Evolutionary conservation across 2,797 vertebrate genomes (phyloP).

Genomic region (Catamblyrhynchus diadema): DNA sequence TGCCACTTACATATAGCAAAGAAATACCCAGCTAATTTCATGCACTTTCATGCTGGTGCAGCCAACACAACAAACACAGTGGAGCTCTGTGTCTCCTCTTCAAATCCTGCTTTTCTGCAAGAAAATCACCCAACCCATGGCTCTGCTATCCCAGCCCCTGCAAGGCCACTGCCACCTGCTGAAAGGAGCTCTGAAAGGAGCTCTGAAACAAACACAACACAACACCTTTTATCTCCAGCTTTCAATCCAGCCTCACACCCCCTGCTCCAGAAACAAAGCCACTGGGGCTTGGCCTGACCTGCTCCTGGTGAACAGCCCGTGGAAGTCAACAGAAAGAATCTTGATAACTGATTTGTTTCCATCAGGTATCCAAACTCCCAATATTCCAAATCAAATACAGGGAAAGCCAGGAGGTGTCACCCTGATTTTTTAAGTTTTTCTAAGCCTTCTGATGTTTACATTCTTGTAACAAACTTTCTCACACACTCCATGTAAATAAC

Average conservation of each 20-base stretch:
- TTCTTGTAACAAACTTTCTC: neutral
- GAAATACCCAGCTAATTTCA: neutral
- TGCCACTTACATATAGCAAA: neutral
- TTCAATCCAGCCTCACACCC: neutral
- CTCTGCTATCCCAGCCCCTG: neutral
- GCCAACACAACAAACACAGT: neutral
- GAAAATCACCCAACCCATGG: neutral
- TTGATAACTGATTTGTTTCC: neutral
- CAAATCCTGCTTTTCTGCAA: neutral
- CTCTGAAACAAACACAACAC: too few species aligned
- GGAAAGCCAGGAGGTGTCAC: neutral
- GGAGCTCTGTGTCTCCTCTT: fast-evolving
- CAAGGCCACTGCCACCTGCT: neutral
- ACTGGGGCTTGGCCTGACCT: neutral
- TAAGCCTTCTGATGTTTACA: neutral
- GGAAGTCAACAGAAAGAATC: neutral
- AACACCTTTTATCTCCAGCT: neutral
- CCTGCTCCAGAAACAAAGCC: neutral
- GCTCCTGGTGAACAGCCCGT: neutral
- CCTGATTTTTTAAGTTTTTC: neutral
- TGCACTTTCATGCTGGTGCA: neutral
- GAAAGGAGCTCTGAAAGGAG: neutral
- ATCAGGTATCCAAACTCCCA: neutral
- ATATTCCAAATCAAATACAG: neutral
- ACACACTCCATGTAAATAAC: neutral